These are phyloP conservation scores for Peromyscus aztecus DNA, from an alignment of 2,797 vertebrate species.

Conservation along the genomic window DNA sequence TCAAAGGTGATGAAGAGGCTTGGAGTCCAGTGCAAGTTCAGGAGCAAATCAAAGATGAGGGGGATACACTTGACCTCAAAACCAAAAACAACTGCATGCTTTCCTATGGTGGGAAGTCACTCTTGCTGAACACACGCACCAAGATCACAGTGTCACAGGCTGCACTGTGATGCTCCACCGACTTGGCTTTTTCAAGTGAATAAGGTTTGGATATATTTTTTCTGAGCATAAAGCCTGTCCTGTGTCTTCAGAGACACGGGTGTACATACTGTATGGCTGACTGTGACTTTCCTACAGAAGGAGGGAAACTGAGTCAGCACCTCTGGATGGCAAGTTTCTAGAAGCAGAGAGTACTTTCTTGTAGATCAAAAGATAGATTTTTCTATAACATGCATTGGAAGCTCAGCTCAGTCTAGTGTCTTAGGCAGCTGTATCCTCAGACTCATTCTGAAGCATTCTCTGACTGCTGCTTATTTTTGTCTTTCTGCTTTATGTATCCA, in stretches of 20 bases:
- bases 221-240: neutral
- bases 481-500: neutral
- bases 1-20: neutral
- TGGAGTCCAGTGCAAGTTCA: neutral
- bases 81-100: neutral
- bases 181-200: neutral
- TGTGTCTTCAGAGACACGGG: neutral
- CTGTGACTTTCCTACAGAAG: constrained; percentile 12
- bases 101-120: neutral
- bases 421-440: neutral
- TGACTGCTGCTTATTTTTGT: neutral
- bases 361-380: neutral
- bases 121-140: neutral
- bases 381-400: neutral
- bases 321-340: neutral
- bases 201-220: neutral
- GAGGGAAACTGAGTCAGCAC: constrained; percentile 59
- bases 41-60: neutral
- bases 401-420: neutral
- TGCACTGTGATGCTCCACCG: neutral
- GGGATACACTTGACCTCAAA: neutral
- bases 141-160: neutral
- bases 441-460: neutral
- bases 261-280: neutral
- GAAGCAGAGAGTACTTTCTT: neutral